Evolutionary conservation across 2,113 vertebrate genomes (phyloP), one percentile per base, ranked within the genome.

Genomic region (Hippocampus mohnikei): DNA sequence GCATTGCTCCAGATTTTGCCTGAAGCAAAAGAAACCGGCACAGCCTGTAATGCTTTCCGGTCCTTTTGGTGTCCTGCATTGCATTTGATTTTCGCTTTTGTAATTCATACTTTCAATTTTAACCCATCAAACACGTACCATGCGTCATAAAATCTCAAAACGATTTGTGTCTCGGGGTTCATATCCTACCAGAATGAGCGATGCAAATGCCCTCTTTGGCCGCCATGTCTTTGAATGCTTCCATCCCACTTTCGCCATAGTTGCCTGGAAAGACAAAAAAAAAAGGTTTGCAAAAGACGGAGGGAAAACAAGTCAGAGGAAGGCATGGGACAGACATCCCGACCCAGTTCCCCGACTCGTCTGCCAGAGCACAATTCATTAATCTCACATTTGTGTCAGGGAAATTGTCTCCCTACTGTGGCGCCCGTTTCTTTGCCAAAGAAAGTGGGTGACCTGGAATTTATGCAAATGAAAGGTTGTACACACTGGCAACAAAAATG

Each of bases 231-330:
- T 98, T 98, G 89, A 99, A 99, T 0, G 97, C 97, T 86, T 95
- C 96, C 97, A 99, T 98, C n/a, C 97, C 97, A 71, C 97, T 98
- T 91, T 99, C 97, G 20, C 97, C 97, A 20, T 99, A 99, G 91
- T 99, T 98, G 67, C 97, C 97, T 98, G 56, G 56, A 78, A 75
- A 76, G 37, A 12, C 20, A 72, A 20, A 72, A 48, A 44, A 44
- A 44, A 44, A 64, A 18, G 62, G 16, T 46, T 27, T 16, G 21
- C n/a, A 64, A 21, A 25, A 42, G 40, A 8, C 21, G 37, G 20
- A 37, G 18, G 13, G 3, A 23, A 40, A 62, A 13, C 41, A 16
- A 27, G n/a, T 44, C 12, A 46, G 5, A 9, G 13, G 23, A 46
- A 65, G 41, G 42, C 42, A 46, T 18, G 23, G 42, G n/a, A 46